Evolutionary conservation across 2,888 invertebrate species (phyloP).

Genomic region (Drosophila mulleri): DNA sequence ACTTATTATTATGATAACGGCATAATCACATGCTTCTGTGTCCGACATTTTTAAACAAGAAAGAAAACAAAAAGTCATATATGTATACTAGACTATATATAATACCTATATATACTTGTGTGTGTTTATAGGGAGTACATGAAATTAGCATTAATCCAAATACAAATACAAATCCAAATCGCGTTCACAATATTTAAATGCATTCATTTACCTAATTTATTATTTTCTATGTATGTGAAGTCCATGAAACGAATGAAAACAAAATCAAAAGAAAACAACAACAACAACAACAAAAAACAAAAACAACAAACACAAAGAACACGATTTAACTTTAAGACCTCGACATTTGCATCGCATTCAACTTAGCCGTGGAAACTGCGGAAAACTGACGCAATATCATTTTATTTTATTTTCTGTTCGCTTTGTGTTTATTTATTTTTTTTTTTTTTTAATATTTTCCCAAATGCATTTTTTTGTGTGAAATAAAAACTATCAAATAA

Average conservation of each 20-base stretch:
- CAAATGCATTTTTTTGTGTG: constrained; percentile 13
- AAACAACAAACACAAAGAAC: background rate
- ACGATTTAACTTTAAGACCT: constrained; percentile 7
- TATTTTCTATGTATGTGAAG: constrained; percentile 14
- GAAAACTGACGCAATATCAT: constrained; percentile 10
- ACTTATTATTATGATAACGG: constrained; percentile 39
- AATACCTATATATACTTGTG: constrained; percentile 22
- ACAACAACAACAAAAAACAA: background rate
- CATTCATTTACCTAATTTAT: constrained; percentile 28
- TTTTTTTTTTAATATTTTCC: background rate
- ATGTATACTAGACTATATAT: constrained; percentile 24
- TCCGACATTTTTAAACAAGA: constrained; percentile 38
- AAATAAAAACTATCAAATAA: constrained; percentile 7
- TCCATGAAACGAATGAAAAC: constrained; percentile 2
- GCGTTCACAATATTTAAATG: constrained; percentile 18
- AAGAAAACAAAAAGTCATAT: constrained; percentile 60
- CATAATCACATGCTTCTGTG: constrained; percentile 56
- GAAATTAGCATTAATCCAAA: constrained; percentile 27
- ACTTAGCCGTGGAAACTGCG: background rate
- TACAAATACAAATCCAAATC: constrained; percentile 13
- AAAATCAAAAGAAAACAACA: background rate
- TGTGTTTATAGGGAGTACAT: constrained; percentile 24
- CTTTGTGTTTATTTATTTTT: background rate
- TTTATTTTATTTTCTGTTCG: constrained; percentile 12
- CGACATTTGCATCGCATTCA: constrained; percentile 7